These are phyloP conservation scores for Oryzias celebensis DNA, from an alignment of 2,113 vertebrate genomes.

Conservation along the genomic window DNA sequence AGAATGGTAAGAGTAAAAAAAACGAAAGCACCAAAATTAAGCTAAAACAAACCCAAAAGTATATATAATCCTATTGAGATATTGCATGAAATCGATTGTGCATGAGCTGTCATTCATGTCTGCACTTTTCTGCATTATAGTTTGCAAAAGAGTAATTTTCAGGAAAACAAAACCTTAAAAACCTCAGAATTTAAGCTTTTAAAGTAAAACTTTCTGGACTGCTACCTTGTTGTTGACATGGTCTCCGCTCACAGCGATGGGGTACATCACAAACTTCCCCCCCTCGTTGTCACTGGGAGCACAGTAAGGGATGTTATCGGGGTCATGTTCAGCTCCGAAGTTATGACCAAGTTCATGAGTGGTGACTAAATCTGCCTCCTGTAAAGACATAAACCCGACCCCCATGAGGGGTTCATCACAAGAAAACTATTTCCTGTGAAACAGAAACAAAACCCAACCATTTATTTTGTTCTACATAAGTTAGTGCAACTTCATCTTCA, in stretches of 20 bases:
- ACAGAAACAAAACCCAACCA: too few species aligned
- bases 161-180: neutral
- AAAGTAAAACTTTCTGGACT: neutral
- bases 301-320: slow-evolving; percentile 86
- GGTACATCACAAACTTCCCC: slow-evolving; percentile 97
- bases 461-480: too few species aligned
- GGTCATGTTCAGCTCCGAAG: slow-evolving; percentile 97
- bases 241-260: slow-evolving; percentile 97
- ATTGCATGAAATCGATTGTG: too few species aligned
- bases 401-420: too few species aligned
- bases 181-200: neutral
- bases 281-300: slow-evolving; percentile 93
- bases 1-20: neutral
- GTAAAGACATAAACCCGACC: slow-evolving; percentile 9
- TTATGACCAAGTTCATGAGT: slow-evolving; percentile 98
- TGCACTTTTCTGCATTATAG: too few species aligned
- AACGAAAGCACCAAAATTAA: neutral
- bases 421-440: too few species aligned
- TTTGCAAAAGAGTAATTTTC: neutral
- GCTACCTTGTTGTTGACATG: slow-evolving; percentile 95
- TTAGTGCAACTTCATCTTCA: too few species aligned
- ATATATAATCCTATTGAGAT: too few species aligned
- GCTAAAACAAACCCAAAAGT: too few species aligned
- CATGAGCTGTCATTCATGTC: too few species aligned
- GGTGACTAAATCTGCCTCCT: slow-evolving; percentile 98